Percentiles rank a stretch among this genome's conserved stretches.
Conservation (phyloP, 2,888 invertebrate species). For the Amphipoea oculea region DNA sequence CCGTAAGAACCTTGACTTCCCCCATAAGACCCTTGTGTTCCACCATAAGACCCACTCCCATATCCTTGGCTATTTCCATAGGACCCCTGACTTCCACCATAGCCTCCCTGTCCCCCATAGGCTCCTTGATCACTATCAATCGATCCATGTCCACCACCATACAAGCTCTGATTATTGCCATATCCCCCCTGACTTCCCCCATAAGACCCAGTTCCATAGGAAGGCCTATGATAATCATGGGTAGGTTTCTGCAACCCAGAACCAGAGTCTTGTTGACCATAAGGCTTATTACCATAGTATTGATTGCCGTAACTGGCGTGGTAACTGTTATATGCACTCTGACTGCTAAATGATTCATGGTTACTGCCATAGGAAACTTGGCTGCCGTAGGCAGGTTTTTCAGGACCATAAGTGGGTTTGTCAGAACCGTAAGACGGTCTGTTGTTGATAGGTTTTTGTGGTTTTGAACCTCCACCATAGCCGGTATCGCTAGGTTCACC, state of each 20-base stretch:
- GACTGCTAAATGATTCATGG: slow-evolving; percentile 50
- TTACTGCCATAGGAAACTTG: slow-evolving; percentile 51
- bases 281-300: slow-evolving; percentile 31
- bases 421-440: slow-evolving; percentile 42
- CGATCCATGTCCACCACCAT: slow-evolving; percentile 49
- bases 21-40: slow-evolving; percentile 46
- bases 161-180: slow-evolving; percentile 39
- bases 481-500: slow-evolving; percentile 42
- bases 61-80: slow-evolving; percentile 38
- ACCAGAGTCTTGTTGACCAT: slow-evolving; percentile 36
- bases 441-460: slow-evolving; percentile 49
- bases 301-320: slow-evolving; percentile 51
- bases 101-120: slow-evolving; percentile 39
- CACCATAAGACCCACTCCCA: slow-evolving; percentile 38
- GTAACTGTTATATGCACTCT: slow-evolving; percentile 31
- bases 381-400: slow-evolving; percentile 32
- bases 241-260: slow-evolving; percentile 54
- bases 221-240: slow-evolving; percentile 42
- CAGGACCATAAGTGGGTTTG: slow-evolving; percentile 40
- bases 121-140: slow-evolving; percentile 32
- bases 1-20: slow-evolving; percentile 45
- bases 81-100: slow-evolving; percentile 34
- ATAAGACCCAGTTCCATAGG: slow-evolving; percentile 37
- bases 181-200: slow-evolving; percentile 38
- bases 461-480: slow-evolving; percentile 46